Evolutionary conservation across 2,113 vertebrate species (phyloP), one percentile per base, ranked within the genome.

Genomic region (Corydoras sp.): DNA sequence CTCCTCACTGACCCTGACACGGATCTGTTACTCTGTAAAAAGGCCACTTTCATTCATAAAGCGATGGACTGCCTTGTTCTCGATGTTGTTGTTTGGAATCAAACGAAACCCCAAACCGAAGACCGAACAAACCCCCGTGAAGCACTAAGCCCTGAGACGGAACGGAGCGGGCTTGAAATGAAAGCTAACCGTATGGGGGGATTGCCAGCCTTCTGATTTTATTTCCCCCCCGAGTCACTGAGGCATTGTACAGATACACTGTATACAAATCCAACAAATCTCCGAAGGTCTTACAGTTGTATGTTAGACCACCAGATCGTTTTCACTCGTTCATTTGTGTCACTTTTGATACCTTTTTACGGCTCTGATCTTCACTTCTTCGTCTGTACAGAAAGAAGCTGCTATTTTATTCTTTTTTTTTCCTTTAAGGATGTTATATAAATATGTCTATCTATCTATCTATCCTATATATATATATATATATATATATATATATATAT

Each of bases 321-420:
- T 94, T 92, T 92, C 93, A 79, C 68, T 91, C 90, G 92, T 91
- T 85, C 92, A 92, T 89, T 89, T 91, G 91, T 92, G 91, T 97
- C 93, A 95, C 93, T 97, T 96, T 96, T 93, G 77, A 91, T 92
- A 94, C 92, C 90, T 98, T 98, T 97, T 94, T 95, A 97, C 84
- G 80, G 89, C 95, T 97, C 90, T 91, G 90, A 94, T 93, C 91
- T 93, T 94, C 92, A 93, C 93, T 92, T 98, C 93, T 93, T 92
- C 91, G 91, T 96, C 92, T 95, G 93, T 96, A 95, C 94, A 96
- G 91, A 94, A 95, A 91, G 90, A 94, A 93, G 95, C 95, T 98
- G 95, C 95, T 98, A 96, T 94, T 93, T 93, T 92, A 90, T 95
- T 93, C 88, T 89, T 90, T 94, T 92, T 91, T 90, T 91, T 68